Conservation (phyloP, 2,888 invertebrate genomes). For the Pinctada fucata region DNA sequence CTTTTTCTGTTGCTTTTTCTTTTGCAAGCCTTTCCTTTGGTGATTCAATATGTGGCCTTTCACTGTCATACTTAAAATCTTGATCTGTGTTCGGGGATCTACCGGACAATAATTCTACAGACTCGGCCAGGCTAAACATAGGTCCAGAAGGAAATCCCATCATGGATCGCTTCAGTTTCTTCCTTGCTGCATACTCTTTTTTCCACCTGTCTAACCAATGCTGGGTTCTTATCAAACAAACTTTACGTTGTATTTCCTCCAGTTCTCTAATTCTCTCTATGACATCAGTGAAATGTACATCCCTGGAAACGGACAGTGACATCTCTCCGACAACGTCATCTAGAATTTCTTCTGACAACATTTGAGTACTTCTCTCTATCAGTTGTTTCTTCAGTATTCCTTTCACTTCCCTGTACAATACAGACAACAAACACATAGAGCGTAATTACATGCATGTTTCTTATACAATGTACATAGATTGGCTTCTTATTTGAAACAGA, state of each 20-base stretch:
- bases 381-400: constrained; percentile 54
- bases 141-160: constrained; percentile 70
- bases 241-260: constrained; percentile 56
- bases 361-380: constrained; percentile 49
- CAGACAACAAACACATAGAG: background rate
- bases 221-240: constrained; percentile 54
- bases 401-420: constrained; percentile 57
- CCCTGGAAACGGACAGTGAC: constrained; percentile 46
- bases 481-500: background rate
- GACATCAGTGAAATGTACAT: constrained; percentile 69
- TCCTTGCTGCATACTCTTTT: constrained; percentile 52
- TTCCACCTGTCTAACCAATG: constrained; percentile 62
- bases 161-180: constrained; percentile 69
- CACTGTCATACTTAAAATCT: constrained; percentile 39
- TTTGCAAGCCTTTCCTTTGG: constrained; percentile 53
- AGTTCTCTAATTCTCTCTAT: constrained; percentile 61
- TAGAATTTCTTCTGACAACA: constrained; percentile 41
- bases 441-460: background rate
- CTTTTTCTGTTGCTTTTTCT: constrained; percentile 42
- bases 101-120: constrained; percentile 48
- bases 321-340: constrained; percentile 46
- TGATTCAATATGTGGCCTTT: constrained; percentile 53
- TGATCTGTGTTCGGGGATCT: constrained; percentile 49
- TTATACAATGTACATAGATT: background rate
- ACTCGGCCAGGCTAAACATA: constrained; percentile 45